Base-by-base conservation (phyloP, 2,888 invertebrate genomes). In the Ecliptopera silaceata region DNA sequence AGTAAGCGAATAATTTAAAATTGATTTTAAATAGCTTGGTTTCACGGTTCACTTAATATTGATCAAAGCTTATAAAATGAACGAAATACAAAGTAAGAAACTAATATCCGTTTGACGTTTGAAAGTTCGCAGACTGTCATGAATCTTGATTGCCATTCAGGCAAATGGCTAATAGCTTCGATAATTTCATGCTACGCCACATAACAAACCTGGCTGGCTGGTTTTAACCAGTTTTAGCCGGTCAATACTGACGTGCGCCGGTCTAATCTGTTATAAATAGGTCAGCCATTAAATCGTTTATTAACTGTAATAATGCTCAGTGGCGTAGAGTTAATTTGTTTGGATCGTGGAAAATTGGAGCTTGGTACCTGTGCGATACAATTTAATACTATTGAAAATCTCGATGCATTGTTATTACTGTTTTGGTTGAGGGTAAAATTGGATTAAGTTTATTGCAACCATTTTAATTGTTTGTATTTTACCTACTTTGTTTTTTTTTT, bases 231-330 rank as follows among this genome's bases (percentile, higher is more conserved):
- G 50, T 61, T 61, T 59, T 56, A 59, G 48, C 56, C 49, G 57
- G 64, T 64, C 66, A 63, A 69, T 70, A 72, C 69, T 74, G 73
- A 70, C 74, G 70, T 68, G 70, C 67, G 62, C 69, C 65, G 68
- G 68, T 72, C 75, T 75, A 78, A 75, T 75, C 74, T 72, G 70
- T 67, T 72, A 72, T 74, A 77, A 75, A 71, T 76, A 75, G 77
- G 74, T 74, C 77, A 73, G 66, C 72, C 72, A 74, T 79, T 72
- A 74, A 77, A 76, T 74, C 71, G 77, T 75, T 76, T 77, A 75
- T 77, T 76, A 75, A 75, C 73, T 75, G 76, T 76, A 76, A 75
- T 77, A 77, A 77, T 79, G 77, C 71, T 75, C 71, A 74, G 59
- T 72, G 75, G 74, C 70, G 70, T 67, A 73, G 66, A 67, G 74